Evolutionary conservation across 2,888 invertebrate genomes (phyloP), one percentile per base, ranked within the genome.

Genomic region (Mantis religiosa): DNA sequence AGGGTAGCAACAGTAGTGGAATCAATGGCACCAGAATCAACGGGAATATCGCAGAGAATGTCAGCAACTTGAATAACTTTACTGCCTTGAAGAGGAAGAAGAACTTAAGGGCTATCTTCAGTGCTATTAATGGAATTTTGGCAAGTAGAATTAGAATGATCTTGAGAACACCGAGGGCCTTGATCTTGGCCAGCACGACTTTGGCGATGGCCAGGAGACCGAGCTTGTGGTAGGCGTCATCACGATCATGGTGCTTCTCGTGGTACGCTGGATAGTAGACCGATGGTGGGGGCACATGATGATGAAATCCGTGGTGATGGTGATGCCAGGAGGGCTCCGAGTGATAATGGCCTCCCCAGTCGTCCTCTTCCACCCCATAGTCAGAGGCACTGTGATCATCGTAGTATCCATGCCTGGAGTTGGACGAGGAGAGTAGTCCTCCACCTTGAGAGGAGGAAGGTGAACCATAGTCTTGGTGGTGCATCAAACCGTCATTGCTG

Each of bases 161-260:
- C 47, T 89, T 89, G 54, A 89, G 27, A 12, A 89, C n/a, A 7
- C 89, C 89, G 25, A 89, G 84, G 12, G 89, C 88, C 34, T 89
- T 89, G 14, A 89, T 28, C 47, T 89, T 89, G 14, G 90, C 89
- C 47, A 90, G 54, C 41, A 89, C 82, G n/a, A 89, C 85, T 34
- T 90, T 90, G 87, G 88, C 85, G 25, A 90, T n/a, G 83, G 89
- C 90, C 12, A 90, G 89, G 25, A 89, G 12, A 7, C 89, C 89
- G 25, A 90, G 86, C 83, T 90, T 90, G 41, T 88, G 85, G 9
- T 87, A 85, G 3, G 85, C 85, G 8, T 88, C 85, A 47, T 87
- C 47, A 30, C 88, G 85, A 8, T 89, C 34, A 83, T 87, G 83
- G 27, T 88, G 85, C 4, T 71, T 71, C 20, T 71, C 54, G 54